Evolutionary conservation across 2,797 vertebrate species (phyloP).

Genomic region (Gallinago solitaria): DNA sequence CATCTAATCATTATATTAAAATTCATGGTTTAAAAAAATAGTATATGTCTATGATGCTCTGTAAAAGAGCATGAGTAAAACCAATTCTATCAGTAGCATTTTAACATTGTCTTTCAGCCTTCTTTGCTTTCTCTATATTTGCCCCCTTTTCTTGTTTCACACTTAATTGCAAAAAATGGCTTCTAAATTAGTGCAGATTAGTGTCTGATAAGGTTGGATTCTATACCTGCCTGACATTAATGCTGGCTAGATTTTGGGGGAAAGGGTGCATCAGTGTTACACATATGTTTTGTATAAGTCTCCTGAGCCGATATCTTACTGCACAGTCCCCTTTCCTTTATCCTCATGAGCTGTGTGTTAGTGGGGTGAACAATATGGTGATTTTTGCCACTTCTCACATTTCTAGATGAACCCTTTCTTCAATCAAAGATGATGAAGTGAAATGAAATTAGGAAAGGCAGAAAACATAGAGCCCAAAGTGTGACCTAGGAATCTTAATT

Average conservation of each 20-base stretch:
- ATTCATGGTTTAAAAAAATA: not conserved
- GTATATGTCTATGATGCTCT: not conserved
- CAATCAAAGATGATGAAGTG: conserved; percentile 52
- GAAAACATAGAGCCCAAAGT: conserved; percentile 71
- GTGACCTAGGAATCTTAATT: conserved; percentile 82
- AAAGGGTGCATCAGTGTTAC: not conserved
- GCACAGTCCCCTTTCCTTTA: not conserved
- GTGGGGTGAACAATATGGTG: not conserved
- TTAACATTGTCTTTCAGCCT: not conserved
- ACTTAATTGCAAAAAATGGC: not conserved
- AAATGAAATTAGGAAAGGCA: conserved; percentile 75
- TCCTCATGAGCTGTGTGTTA: not conserved
- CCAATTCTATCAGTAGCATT: not conserved
- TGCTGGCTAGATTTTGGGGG: not conserved
- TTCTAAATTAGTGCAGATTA: not conserved
- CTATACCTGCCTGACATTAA: not conserved
- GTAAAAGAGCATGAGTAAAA: not conserved
- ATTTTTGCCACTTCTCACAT: conserved; percentile 28
- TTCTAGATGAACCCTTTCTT: conserved; percentile 59
- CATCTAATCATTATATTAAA: not conserved
- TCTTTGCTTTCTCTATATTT: not conserved
- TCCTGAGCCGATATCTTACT: not conserved
- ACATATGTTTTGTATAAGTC: not conserved
- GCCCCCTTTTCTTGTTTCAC: not conserved
- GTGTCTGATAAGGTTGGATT: not conserved